Percentiles rank a stretch among this genome's conserved stretches.
phyloP scores from a whole-genome alignment of 1,140 invertebrate species.

The Drepana arcuata region DNA sequence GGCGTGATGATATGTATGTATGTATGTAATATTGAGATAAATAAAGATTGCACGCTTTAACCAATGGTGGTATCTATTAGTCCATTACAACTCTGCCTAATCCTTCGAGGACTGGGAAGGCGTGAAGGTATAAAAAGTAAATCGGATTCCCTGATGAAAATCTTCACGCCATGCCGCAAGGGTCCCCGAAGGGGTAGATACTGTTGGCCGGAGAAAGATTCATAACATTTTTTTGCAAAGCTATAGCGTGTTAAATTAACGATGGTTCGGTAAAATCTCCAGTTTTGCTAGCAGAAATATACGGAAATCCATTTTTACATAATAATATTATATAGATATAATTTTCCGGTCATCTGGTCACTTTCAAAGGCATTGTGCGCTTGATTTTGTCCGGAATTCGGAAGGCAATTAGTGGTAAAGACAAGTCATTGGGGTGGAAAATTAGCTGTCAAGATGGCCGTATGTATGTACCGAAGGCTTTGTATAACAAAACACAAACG shows the following conservation, averaged over 20 bases:
- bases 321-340: conserved; percentile 3
- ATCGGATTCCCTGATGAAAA: no score
- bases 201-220: no score
- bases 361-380: conserved; percentile 7
- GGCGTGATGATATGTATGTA: no score
- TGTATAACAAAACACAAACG: no score
- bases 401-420: conserved; percentile 20
- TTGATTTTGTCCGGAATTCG: conserved; percentile 10
- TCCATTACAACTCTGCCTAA: not conserved
- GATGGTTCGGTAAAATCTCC: conserved; percentile 1
- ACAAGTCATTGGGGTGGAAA: conserved; percentile 18
- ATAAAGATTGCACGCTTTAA: not conserved
- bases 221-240: no score
- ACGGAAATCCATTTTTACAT: not conserved
- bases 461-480: not conserved
- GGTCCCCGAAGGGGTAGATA: no score
- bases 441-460: conserved; percentile 13
- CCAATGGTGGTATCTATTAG: not conserved
- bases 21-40: no score
- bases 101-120: no score
- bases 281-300: not conserved
- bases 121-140: no score
- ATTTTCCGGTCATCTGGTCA: conserved; percentile 18
- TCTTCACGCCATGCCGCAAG: no score
- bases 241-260: conserved; percentile 9